phyloP scores from a whole-genome alignment of 2,113 vertebrate species.

The Alethe castanea region DNA sequence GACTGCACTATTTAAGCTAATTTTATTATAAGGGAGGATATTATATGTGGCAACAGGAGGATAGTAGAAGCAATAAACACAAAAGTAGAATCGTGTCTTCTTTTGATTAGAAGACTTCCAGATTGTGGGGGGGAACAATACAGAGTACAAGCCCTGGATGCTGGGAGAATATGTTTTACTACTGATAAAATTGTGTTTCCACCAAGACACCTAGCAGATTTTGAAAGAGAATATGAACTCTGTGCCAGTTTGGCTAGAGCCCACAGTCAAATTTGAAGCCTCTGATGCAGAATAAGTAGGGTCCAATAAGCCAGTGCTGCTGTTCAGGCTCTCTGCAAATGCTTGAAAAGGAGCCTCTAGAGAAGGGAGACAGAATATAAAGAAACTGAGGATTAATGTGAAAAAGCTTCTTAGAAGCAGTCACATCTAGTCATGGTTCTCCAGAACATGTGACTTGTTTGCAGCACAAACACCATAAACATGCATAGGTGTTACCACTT shows the following conservation, averaged over 20 bases:
- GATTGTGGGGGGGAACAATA: not conserved
- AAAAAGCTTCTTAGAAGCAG: not conserved
- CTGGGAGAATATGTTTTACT: not conserved
- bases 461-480: not conserved
- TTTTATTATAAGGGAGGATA: not conserved
- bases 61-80: not conserved
- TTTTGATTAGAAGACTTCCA: not conserved
- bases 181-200: not conserved
- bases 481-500: not conserved
- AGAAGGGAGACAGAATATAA: not conserved
- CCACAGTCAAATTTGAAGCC: not conserved
- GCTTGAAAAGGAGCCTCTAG: not conserved
- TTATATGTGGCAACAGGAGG: not conserved
- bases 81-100: not conserved
- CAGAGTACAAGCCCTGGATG: not conserved
- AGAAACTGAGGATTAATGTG: not conserved
- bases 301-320: not conserved
- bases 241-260: not conserved
- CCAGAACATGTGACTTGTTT: rapidly evolving
- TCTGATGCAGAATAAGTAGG: not conserved
- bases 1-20: not conserved
- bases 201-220: not conserved
- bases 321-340: not conserved
- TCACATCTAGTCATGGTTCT: not conserved
- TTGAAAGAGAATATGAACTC: not conserved